Conservation (phyloP, 30 jellyfish, hydroid and myxozoan genomes). For the Aurelia aurita complex sp. Pacific region DNA sequence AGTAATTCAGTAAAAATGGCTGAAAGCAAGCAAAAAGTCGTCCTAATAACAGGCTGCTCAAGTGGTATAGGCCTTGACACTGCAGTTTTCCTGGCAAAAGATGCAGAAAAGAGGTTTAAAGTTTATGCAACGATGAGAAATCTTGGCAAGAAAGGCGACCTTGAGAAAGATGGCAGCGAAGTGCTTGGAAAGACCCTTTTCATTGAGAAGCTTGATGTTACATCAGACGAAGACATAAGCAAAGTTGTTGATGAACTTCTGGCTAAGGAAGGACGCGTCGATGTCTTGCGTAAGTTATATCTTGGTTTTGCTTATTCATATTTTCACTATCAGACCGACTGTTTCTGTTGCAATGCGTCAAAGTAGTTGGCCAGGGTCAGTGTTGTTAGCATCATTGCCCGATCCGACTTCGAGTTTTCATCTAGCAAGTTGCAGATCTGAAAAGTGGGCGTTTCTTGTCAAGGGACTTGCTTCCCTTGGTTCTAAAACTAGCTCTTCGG, state of each 20-base stretch:
- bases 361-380: not conserved
- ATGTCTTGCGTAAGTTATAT: constrained; percentile 43
- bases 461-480: too few species aligned
- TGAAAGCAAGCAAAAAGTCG: constrained; percentile 30
- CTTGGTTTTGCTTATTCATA: too few species aligned
- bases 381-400: too few species aligned
- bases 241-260: constrained; percentile 40
- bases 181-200: constrained; percentile 41
- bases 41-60: constrained; percentile 64
- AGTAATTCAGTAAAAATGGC: constrained; percentile 12
- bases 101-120: constrained; percentile 50
- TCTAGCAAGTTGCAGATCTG: too few species aligned
- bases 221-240: constrained; percentile 40
- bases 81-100: constrained; percentile 61
- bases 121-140: constrained; percentile 73
- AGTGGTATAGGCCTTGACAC: constrained; percentile 59
- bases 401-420: too few species aligned
- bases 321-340: too few species aligned
- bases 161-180: constrained; percentile 48
- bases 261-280: constrained; percentile 53
- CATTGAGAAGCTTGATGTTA: constrained; percentile 45
- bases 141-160: constrained; percentile 44
- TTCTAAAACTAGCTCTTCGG: too few species aligned
- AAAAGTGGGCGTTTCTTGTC: too few species aligned
- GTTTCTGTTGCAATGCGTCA: not conserved